Evolutionary conservation across 2,888 invertebrate genomes (phyloP).

Genomic region (Standfussiana lucernea): DNA sequence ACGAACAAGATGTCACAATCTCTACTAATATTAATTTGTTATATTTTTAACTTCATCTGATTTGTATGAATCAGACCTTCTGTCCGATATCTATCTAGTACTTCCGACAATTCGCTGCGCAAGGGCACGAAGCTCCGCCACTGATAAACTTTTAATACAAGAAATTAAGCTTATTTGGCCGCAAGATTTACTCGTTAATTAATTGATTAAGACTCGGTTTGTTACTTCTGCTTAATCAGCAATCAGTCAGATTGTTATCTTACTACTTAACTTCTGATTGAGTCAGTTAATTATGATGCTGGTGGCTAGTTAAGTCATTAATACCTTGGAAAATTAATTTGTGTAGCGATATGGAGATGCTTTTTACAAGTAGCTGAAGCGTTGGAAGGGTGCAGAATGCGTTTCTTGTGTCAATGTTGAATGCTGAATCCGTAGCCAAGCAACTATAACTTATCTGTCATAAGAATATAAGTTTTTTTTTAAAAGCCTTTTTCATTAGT

Average conservation of each 20-base stretch:
- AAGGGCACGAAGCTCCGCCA: conserved; percentile 51
- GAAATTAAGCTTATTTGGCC: conserved; percentile 66
- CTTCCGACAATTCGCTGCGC: conserved; percentile 25
- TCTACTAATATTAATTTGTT: too few species aligned
- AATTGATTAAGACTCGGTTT: conserved; percentile 62
- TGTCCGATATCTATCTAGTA: neutral
- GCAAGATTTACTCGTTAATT: conserved; percentile 62
- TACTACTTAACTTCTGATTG: conserved; percentile 50
- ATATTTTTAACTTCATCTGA: too few species aligned
- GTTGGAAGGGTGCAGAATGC: neutral
- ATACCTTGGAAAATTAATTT: conserved; percentile 18
- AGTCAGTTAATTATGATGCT: conserved; percentile 42
- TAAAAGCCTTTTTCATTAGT: neutral
- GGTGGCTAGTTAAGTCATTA: conserved; percentile 22
- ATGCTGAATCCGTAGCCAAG: neutral
- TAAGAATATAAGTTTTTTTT: neutral
- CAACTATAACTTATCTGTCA: neutral
- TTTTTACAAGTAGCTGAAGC: neutral
- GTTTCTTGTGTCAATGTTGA: neutral
- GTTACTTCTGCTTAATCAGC: conserved; percentile 57
- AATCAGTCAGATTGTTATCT: conserved; percentile 56
- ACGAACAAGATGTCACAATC: too few species aligned
- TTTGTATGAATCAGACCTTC: conserved; percentile 15
- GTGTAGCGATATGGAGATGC: neutral
- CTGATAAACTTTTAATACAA: conserved; percentile 65